Percentiles rank a stretch among this genome's conserved stretches.
Evolutionary conservation across 2,888 invertebrate species (phyloP).

Genomic region (Cantharis rustica): DNA sequence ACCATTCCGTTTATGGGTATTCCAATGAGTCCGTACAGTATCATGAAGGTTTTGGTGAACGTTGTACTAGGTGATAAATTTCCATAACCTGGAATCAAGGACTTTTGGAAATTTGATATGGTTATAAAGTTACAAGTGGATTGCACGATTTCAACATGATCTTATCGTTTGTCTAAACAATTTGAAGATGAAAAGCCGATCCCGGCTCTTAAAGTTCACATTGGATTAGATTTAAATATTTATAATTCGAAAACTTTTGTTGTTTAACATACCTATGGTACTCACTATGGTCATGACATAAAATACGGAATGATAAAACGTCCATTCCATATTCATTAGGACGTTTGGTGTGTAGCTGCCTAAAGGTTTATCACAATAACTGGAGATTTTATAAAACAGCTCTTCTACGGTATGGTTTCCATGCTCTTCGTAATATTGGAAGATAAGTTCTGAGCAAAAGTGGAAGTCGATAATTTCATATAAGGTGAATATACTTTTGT

Average conservation of each 20-base stretch:
- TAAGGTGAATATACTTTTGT: not conserved
- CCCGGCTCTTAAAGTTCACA: not conserved
- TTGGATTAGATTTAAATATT: not conserved
- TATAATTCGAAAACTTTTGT: not conserved
- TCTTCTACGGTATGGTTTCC: not conserved
- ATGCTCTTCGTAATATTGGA: constrained; percentile 1
- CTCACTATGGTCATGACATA: constrained; percentile 92
- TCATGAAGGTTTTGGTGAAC: constrained; percentile 81
- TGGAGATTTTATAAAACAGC: constrained; percentile 6
- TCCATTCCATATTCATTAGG: constrained; percentile 74
- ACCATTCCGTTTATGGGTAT: constrained; percentile 83
- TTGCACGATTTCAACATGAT: not conserved
- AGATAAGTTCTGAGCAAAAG: constrained; percentile 2
- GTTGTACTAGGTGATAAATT: constrained; percentile 85
- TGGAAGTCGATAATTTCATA: not conserved
- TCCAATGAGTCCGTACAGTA: constrained; percentile 84
- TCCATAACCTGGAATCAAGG: constrained; percentile 76
- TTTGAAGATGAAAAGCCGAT: not conserved
- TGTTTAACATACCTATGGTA: constrained; percentile 76
- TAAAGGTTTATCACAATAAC: constrained; percentile 77
- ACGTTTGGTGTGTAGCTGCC: constrained; percentile 63
- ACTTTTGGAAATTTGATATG: not conserved
- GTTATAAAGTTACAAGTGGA: not conserved
- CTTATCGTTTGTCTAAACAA: not conserved
- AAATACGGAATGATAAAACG: constrained; percentile 89